Percentiles rank a stretch among this genome's conserved stretches.
phyloP scores from a whole-genome alignment of 2,113 vertebrate species.

The Todiramphus chloris region DNA sequence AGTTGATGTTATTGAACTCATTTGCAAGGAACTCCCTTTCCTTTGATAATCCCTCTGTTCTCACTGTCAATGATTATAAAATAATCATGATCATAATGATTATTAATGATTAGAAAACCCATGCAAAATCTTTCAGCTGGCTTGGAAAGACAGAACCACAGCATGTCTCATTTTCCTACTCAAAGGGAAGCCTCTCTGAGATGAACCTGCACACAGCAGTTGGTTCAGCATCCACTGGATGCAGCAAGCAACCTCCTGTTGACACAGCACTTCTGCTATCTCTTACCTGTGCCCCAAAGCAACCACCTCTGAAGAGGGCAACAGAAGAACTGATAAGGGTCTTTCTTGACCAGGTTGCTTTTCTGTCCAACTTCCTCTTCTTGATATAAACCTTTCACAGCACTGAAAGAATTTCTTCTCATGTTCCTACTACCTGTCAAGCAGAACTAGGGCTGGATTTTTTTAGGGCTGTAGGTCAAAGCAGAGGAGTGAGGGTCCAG shows the following conservation, averaged over 20 bases:
- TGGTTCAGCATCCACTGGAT: rapidly evolving
- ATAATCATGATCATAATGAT: neutral
- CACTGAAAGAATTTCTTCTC: neutral
- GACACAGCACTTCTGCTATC: neutral
- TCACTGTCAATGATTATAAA: neutral
- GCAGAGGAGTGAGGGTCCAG: neutral
- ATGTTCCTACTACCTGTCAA: neutral
- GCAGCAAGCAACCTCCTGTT: neutral
- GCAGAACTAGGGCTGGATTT: neutral
- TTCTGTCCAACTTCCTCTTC: neutral
- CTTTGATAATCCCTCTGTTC: neutral
- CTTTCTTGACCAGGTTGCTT: neutral
- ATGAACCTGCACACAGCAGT: neutral
- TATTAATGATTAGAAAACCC: neutral
- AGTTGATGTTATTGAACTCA: neutral
- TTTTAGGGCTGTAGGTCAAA: neutral
- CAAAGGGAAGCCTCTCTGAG: neutral
- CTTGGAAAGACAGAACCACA: neutral
- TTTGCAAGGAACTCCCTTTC: neutral
- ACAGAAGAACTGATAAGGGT: neutral
- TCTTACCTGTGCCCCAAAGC: neutral
- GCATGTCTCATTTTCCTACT: neutral
- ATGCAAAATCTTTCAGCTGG: neutral
- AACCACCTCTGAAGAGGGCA: neutral
- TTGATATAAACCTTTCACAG: neutral